A percentile compares a stretch with the other conserved stretches of the same genome.
Evolutionary conservation across 2,113 vertebrate species (phyloP).

Genomic region (Lepisosteus oculatus): DNA sequence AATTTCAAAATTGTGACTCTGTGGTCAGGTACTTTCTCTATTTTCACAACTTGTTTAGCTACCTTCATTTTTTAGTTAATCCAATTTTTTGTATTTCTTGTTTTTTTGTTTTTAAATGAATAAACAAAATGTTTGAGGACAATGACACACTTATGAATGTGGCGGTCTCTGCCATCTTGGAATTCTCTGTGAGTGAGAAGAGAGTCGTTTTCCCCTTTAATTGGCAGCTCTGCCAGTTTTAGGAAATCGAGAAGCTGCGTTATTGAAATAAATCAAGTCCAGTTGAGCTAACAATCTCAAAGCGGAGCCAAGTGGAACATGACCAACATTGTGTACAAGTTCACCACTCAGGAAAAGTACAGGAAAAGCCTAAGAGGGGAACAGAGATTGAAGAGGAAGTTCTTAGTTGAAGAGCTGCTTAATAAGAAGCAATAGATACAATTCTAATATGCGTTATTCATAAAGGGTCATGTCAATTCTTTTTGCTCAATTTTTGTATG

Average conservation of each 20-base stretch:
- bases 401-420: conserved; percentile 30
- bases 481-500: no score
- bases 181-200: conserved; percentile 10
- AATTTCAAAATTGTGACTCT: no score
- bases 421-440: conserved; percentile 28
- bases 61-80: no score
- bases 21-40: no score
- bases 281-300: conserved; percentile 17
- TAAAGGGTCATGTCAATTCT: no score
- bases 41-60: no score
- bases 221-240: conserved; percentile 15
- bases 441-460: no score
- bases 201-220: background rate
- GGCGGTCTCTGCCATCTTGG: conserved; percentile 8
- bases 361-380: conserved; percentile 23
- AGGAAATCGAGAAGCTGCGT: conserved; percentile 19
- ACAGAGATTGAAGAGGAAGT: conserved; percentile 28
- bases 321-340: conserved; percentile 8
- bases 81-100: no score
- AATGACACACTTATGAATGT: no score
- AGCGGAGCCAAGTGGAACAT: conserved; percentile 13
- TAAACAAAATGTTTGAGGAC: no score
- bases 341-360: background rate
- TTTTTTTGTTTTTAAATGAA: background rate
- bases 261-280: conserved; percentile 36